These are phyloP conservation scores for Sinopyrophorus schimmeli DNA, from an alignment of 2,888 invertebrate species.

Conservation along the genomic window DNA sequence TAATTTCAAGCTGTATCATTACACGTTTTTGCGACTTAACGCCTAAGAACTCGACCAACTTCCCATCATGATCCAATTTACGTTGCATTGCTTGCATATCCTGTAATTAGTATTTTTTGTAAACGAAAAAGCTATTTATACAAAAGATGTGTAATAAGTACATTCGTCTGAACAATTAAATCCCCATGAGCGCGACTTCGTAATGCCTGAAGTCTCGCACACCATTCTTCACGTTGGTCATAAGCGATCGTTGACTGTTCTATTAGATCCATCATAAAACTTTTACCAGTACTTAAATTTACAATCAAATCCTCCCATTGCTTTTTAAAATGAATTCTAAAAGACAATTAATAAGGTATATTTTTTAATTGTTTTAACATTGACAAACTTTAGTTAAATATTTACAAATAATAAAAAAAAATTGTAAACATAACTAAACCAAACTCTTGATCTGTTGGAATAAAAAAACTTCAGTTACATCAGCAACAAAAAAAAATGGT, in stretches of 20 bases:
- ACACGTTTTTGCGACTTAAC: slow-evolving; percentile 79
- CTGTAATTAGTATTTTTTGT: slow-evolving; percentile 45
- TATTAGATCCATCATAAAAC: slow-evolving; percentile 80
- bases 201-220: slow-evolving; percentile 77
- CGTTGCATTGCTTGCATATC: slow-evolving; percentile 89
- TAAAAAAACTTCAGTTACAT: too few relatives aligned
- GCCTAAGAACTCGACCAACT: slow-evolving; percentile 81
- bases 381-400: too few relatives aligned
- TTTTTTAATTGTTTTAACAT: neutral
- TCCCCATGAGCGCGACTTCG: slow-evolving; percentile 79
- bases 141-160: too few relatives aligned
- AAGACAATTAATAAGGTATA: slow-evolving; percentile 20
- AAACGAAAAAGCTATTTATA: too few relatives aligned
- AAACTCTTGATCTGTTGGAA: too few relatives aligned
- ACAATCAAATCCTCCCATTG: slow-evolving; percentile 78
- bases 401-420: too few relatives aligned
- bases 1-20: slow-evolving; percentile 73
- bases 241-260: slow-evolving; percentile 88
- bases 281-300: slow-evolving; percentile 76
- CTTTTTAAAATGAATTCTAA: slow-evolving; percentile 76
- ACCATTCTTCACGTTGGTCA: slow-evolving; percentile 83
- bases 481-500: too few relatives aligned
- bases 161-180: slow-evolving; percentile 67
- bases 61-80: slow-evolving; percentile 81
- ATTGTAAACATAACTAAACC: too few relatives aligned